phyloP scores from a whole-genome alignment of 2,797 vertebrate species.

The Hippopotamyrus pictus region DNA sequence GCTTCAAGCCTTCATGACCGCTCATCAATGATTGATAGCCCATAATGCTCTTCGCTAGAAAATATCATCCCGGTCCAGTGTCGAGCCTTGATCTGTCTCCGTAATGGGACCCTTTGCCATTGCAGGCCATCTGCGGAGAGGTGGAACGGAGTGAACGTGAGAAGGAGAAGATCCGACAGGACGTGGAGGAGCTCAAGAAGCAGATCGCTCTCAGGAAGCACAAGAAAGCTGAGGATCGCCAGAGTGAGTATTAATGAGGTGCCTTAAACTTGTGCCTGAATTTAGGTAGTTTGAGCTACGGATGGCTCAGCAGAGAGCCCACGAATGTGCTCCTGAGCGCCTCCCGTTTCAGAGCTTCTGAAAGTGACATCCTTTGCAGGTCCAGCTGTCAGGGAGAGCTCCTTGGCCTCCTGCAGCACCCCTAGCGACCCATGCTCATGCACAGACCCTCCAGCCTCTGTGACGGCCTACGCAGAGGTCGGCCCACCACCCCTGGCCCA shows the following conservation, averaged over 20 bases:
- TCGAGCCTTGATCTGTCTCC: background rate
- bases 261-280: background rate
- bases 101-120: background rate
- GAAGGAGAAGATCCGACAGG: conserved; percentile 85
- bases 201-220: conserved; percentile 87
- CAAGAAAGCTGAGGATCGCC: conserved; percentile 66
- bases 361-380: conserved; percentile 47
- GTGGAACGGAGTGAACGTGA: conserved; percentile 91
- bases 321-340: background rate
- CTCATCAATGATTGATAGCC: background rate
- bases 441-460: conserved; percentile 63
- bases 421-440: conserved; percentile 77
- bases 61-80: background rate
- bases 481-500: conserved; percentile 26
- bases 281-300: background rate
- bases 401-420: conserved; percentile 61
- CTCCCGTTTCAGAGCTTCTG: conserved; percentile 61
- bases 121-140: conserved; percentile 88
- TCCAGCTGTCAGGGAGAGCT: conserved; percentile 30
- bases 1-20: background rate
- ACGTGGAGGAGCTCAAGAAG: conserved; percentile 87
- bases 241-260: conserved; percentile 61
- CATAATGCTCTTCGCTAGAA: background rate
- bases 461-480: conserved; percentile 68
- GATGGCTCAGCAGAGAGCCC: background rate